Evolutionary conservation across 2,113 vertebrate genomes (phyloP).

Genomic region (Callocephalon fimbriatum): DNA sequence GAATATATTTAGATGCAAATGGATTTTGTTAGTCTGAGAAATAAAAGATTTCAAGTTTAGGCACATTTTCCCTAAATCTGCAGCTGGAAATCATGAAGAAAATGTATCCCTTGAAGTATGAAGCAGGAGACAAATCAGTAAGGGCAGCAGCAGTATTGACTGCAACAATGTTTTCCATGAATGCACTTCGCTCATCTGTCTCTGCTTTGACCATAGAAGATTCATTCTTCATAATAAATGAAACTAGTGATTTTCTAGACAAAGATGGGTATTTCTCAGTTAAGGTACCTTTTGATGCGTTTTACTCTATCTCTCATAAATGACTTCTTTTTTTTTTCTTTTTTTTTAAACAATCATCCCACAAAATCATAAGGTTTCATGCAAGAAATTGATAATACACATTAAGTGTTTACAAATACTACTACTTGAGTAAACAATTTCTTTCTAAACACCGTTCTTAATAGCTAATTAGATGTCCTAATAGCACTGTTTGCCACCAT

Average conservation of each 20-base stretch:
- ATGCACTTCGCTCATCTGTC: not conserved
- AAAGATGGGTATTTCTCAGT: not conserved
- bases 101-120: not conserved
- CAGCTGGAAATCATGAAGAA: not conserved
- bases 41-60: not conserved
- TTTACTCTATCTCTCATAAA: not conserved
- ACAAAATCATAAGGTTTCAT: not conserved
- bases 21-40: not conserved
- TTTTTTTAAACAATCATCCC: not conserved
- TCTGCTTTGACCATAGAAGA: not conserved
- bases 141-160: not conserved
- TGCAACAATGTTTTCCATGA: not conserved
- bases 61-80: not conserved
- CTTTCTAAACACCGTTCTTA: conserved; percentile 52
- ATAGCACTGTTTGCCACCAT: conserved; percentile 43
- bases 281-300: not conserved
- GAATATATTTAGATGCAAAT: not conserved
- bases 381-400: conserved; percentile 19
- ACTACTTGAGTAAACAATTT: conserved; percentile 57
- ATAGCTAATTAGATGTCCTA: conserved; percentile 75
- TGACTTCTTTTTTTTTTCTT: not conserved
- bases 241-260: not conserved
- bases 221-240: not conserved
- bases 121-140: conserved; percentile 19
- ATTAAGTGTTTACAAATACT: conserved; percentile 47